phyloP scores from a whole-genome alignment of 2,113 vertebrate species.

The Ranitomeya imitator region DNA sequence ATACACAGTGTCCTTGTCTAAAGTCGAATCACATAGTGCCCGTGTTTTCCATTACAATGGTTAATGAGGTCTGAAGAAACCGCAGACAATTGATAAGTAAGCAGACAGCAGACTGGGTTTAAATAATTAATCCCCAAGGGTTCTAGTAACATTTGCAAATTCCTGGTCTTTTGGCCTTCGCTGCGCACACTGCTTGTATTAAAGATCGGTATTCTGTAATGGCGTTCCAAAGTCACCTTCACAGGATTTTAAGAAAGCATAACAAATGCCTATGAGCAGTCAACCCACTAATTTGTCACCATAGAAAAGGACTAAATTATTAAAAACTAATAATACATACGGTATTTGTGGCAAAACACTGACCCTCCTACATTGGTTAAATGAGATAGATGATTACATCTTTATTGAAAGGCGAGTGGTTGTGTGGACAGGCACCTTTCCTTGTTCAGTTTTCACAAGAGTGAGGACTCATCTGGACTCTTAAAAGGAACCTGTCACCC shows the following conservation, averaged over 20 bases:
- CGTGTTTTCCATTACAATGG: neutral
- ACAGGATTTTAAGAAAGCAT: neutral
- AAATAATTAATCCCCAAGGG: conserved; percentile 41
- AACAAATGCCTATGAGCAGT: neutral
- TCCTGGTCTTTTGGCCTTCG: neutral
- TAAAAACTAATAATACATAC: neutral
- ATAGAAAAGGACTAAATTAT: neutral
- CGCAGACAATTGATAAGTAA: conserved; percentile 28
- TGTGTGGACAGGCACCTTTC: no score
- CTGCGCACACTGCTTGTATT: neutral
- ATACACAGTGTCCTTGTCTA: conserved; percentile 12
- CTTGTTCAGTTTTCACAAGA: no score
- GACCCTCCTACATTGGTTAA: neutral
- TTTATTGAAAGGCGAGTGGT: no score
- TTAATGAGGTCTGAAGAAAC: conserved; percentile 21
- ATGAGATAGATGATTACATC: neutral
- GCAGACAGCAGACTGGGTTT: conserved; percentile 11
- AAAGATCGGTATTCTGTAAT: neutral
- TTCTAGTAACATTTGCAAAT: conserved; percentile 42
- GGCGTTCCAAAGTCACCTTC: conserved; percentile 27
- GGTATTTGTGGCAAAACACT: neutral
- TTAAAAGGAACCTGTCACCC: no score
- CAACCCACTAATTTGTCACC: neutral
- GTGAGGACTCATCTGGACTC: no score
- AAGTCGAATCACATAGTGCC: conserved; percentile 5